Evolutionary conservation across 2,888 invertebrate species (phyloP), one percentile per base, ranked within the genome.

Genomic region (Boloria selene): DNA sequence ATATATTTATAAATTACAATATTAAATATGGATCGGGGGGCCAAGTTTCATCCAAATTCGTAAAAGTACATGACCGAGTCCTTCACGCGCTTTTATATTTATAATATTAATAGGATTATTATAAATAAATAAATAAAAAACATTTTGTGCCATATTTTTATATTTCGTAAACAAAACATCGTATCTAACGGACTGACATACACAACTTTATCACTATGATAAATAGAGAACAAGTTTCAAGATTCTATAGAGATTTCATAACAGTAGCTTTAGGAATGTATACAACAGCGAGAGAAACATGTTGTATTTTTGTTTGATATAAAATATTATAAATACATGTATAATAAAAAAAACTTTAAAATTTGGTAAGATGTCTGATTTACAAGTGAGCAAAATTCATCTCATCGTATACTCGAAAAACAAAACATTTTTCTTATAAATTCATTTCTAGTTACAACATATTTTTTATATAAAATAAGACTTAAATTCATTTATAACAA

Each of bases 121-220:
- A 38, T 10, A n/a, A 14, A 7, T 1, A 38, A 52, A 52, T 69
- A 72, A 74, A 70, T 69, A 75, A 73, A 74, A 61, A 64, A 58
- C 55, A 49, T 62, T 61, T 80, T 87, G 88, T 89, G 88, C 87
- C 86, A 86, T 86, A 85, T 84, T 74, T 87, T 87, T 86, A 84
- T 85, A 84, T 62, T 82, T 83, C 77, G 78, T 76, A 85, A 86
- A 87, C 84, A 87, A 84, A 82, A 82, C 70, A 83, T 85, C 47
- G 85, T 85, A 77, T 75, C 75, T 83, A 83, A 67, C 69, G 54
- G 55, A 64, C 64, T 49, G 38, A 49, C 54, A 60, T 54, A 61
- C 58, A 59, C 50, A 38, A 56, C 42, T 53, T 53, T 58, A 63
- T 52, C 54, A 64, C 61, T 61, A 69, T 22, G 44, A 49, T 61